These are phyloP conservation scores for Champsocephalus gunnari DNA, from an alignment of 2,797 vertebrate genomes.

Conservation along the genomic window DNA sequence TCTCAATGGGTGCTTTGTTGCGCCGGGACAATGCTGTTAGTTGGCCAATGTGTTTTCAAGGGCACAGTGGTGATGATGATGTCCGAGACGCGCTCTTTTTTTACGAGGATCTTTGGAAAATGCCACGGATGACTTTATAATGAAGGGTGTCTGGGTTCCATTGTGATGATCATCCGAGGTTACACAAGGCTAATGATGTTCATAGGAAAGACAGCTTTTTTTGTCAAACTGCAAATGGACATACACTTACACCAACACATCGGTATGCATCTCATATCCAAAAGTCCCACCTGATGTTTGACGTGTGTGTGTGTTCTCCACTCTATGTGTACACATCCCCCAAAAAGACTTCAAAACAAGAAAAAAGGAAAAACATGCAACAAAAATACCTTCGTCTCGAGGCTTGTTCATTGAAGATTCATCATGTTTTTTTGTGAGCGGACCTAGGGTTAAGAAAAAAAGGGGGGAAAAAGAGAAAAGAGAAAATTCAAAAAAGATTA, in stretches of 20 bases:
- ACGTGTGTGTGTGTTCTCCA: slow-evolving; percentile 39
- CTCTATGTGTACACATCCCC: slow-evolving; percentile 70
- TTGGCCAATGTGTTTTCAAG: slow-evolving; percentile 66
- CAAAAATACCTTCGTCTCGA: slow-evolving; percentile 90
- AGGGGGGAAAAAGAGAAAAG: slow-evolving; percentile 93
- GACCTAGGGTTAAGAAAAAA: slow-evolving; percentile 97
- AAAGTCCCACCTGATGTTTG: slow-evolving; percentile 60
- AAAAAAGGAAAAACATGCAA: slow-evolving; percentile 90
- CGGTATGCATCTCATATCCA: slow-evolving; percentile 60
- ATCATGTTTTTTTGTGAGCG: slow-evolving; percentile 97
- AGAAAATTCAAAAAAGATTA: slow-evolving; percentile 91
- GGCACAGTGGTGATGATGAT: slow-evolving; percentile 53
- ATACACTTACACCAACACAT: slow-evolving; percentile 75
- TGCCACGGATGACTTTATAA: slow-evolving; percentile 55
- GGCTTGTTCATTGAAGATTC: slow-evolving; percentile 94
- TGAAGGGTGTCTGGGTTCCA: slow-evolving; percentile 41
- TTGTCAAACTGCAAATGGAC: slow-evolving; percentile 59
- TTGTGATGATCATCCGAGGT: slow-evolving; percentile 50
- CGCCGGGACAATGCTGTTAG: slow-evolving; percentile 47
- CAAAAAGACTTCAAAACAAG: slow-evolving; percentile 87
- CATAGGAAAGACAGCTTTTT: slow-evolving; percentile 53
- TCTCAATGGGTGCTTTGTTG: slow-evolving; percentile 62
- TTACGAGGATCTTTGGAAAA: slow-evolving; percentile 50
- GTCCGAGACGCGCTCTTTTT: slow-evolving; percentile 33
- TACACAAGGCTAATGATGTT: slow-evolving; percentile 50